A percentile compares a stretch with the other conserved stretches of the same genome.
Evolutionary conservation across 2,797 vertebrate species (phyloP).

Genomic region (Xerus rutilus): DNA sequence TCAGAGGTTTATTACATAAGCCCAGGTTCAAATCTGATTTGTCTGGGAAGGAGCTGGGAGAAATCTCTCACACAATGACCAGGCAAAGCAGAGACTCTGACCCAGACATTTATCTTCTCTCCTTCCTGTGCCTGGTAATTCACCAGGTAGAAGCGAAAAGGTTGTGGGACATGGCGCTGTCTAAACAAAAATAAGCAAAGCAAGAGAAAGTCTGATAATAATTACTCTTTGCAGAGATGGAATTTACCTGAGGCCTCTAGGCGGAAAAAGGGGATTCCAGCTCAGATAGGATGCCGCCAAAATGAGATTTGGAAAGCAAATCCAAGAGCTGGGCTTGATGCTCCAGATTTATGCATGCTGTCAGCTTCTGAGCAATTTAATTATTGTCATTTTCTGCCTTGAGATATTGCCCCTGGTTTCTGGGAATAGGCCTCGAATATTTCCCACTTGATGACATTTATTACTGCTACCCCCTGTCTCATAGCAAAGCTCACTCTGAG

Average conservation of each 20-base stretch:
- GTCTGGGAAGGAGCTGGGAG: slow-evolving; percentile 43
- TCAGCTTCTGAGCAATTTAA: slow-evolving; percentile 82
- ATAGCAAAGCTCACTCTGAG: slow-evolving; percentile 61
- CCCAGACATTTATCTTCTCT: not conserved
- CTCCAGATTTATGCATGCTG: slow-evolving; percentile 80
- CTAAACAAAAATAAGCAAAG: slow-evolving; percentile 53
- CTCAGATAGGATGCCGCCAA: slow-evolving; percentile 67
- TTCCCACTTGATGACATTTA: slow-evolving; percentile 78
- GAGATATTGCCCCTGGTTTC: slow-evolving; percentile 82
- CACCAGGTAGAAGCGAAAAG: slow-evolving; percentile 69
- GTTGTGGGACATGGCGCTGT: slow-evolving; percentile 57
- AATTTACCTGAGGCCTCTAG: slow-evolving; percentile 68
- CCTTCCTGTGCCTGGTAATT: slow-evolving; percentile 59
- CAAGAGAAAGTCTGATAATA: slow-evolving; percentile 42
- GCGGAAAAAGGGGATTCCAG: slow-evolving; percentile 60
- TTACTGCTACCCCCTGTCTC: slow-evolving; percentile 18
- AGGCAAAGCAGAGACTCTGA: slow-evolving; percentile 57
- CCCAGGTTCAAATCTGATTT: slow-evolving; percentile 60
- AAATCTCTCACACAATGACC: not conserved
- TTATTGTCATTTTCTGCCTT: slow-evolving; percentile 85
- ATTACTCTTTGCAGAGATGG: slow-evolving; percentile 68
- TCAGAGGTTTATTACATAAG: slow-evolving; percentile 79
- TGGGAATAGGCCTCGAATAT: slow-evolving; percentile 81
- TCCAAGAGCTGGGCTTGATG: slow-evolving; percentile 76
- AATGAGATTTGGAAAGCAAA: slow-evolving; percentile 82